phyloP scores from a whole-genome alignment of 2,113 vertebrate species.

The Chelonoidis abingdonii region DNA sequence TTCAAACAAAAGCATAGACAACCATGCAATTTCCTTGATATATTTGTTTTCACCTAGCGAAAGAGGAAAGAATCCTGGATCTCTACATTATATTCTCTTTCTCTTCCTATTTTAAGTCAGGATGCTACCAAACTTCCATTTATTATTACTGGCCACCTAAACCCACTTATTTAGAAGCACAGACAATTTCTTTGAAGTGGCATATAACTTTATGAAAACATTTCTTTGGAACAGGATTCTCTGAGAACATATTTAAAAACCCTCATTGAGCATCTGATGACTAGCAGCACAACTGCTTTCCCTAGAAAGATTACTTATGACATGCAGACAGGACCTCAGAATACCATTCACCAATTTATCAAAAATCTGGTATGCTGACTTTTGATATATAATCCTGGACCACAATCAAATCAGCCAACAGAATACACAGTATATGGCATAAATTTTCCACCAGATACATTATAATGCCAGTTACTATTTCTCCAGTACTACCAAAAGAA shows the following conservation, averaged over 20 bases:
- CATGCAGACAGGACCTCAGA: background rate
- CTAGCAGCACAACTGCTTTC: background rate
- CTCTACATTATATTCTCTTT: background rate
- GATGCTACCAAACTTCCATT: background rate
- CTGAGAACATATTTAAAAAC: conserved; percentile 16
- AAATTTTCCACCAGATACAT: background rate
- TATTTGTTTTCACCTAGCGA: background rate
- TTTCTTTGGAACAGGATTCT: background rate
- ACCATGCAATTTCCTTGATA: background rate
- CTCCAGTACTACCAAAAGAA: background rate
- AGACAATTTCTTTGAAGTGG: background rate
- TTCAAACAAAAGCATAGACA: background rate
- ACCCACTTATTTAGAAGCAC: background rate
- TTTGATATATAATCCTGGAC: background rate
- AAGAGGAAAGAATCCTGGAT: background rate
- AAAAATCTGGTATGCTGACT: background rate
- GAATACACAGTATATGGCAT: background rate
- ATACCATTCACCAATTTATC: background rate
- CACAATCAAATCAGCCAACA: background rate
- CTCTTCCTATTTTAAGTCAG: background rate
- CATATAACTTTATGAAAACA: background rate
- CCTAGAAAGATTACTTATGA: background rate
- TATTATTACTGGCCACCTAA: background rate
- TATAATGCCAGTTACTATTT: background rate
- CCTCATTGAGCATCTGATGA: background rate